Evolutionary conservation across 2,888 invertebrate genomes (phyloP).

Genomic region (Tineola bisselliella): DNA sequence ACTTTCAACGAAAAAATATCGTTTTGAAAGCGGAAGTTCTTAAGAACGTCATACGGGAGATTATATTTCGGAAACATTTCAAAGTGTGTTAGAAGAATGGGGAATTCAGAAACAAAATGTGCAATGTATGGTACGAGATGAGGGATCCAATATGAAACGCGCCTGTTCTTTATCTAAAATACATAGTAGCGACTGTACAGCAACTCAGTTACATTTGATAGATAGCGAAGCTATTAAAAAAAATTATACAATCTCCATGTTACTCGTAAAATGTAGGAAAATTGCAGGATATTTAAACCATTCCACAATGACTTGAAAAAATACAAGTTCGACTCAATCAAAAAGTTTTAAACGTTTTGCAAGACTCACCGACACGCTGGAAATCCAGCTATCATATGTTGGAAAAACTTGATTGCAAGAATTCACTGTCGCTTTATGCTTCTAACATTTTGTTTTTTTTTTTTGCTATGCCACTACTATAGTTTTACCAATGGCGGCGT

Average conservation of each 20-base stretch:
- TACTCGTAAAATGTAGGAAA: constrained; percentile 24
- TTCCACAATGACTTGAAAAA: constrained; percentile 24
- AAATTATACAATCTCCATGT: no score
- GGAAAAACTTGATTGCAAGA: no score
- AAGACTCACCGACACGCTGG: constrained; percentile 25
- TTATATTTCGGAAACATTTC: constrained; percentile 22
- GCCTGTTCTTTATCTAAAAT: constrained; percentile 23
- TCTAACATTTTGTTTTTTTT: no score
- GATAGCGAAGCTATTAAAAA: no score
- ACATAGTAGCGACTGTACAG: no score
- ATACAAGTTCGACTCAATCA: constrained; percentile 23
- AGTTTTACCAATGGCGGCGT: no score
- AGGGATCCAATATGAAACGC: constrained; percentile 24
- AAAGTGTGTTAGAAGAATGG: constrained; percentile 23
- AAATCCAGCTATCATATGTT: constrained; percentile 21
- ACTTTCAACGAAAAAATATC: no score
- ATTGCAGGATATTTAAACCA: constrained; percentile 23
- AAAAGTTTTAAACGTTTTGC: constrained; percentile 21
- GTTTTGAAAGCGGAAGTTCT: constrained; percentile 19
- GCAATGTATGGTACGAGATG: constrained; percentile 24
- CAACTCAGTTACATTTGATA: no score
- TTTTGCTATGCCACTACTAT: no score
- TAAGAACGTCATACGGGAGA: constrained; percentile 23
- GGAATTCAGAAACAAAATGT: constrained; percentile 21
- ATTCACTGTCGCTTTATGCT: no score